Evolutionary conservation across 2,113 vertebrate genomes (phyloP).

Genomic region (Protobothrops mucrosquamatus): DNA sequence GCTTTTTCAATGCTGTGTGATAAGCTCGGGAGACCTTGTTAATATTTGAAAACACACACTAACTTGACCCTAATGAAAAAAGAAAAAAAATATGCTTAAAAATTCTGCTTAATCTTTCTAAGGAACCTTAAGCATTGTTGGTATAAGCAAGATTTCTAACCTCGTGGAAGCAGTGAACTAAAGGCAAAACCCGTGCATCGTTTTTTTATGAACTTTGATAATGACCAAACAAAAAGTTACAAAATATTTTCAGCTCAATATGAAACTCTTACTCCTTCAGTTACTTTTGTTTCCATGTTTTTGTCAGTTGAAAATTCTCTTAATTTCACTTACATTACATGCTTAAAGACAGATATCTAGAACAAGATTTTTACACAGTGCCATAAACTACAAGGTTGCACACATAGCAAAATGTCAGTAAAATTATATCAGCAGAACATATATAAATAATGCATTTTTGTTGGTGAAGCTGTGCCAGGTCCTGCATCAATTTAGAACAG

Average conservation of each 20-base stretch:
- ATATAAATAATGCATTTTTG: background rate
- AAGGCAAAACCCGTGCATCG: background rate
- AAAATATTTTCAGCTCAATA: background rate
- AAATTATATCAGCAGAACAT: background rate
- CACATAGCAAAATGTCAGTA: background rate
- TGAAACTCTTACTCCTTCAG: background rate
- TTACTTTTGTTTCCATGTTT: background rate
- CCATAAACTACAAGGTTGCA: background rate
- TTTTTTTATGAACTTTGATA: background rate
- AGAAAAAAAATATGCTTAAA: slow-evolving; percentile 8
- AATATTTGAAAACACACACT: slow-evolving; percentile 28
- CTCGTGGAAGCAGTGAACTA: background rate
- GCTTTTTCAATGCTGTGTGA: slow-evolving; percentile 31
- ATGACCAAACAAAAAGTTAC: background rate
- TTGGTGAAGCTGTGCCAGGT: background rate
- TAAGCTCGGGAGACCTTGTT: slow-evolving; percentile 29
- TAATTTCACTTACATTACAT: background rate
- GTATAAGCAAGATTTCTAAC: background rate
- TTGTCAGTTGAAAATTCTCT: background rate
- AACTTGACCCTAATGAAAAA: slow-evolving; percentile 29
- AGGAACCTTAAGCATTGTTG: slow-evolving; percentile 13
- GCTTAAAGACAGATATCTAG: background rate
- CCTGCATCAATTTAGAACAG: background rate
- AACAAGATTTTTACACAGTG: background rate
- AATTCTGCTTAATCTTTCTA: slow-evolving; percentile 29